These are phyloP conservation scores for Naja naja DNA, from an alignment of 2,113 vertebrate genomes.

Conservation along the genomic window DNA sequence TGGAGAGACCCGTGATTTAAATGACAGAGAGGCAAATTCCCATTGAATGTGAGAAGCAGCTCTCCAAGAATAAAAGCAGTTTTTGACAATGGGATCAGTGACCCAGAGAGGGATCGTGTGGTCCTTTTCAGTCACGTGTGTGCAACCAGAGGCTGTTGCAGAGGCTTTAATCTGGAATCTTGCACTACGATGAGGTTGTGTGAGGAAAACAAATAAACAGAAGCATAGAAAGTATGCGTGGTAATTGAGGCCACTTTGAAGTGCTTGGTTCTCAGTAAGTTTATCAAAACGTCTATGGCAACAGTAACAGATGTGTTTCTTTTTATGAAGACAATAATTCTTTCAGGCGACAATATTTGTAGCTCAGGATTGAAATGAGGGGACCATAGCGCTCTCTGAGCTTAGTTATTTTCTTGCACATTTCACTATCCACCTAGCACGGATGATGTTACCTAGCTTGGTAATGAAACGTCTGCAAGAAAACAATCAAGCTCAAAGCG, in stretches of 20 bases:
- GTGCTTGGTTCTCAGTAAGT: too few species aligned
- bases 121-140: neutral
- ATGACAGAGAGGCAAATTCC: neutral
- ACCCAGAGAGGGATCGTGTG: neutral
- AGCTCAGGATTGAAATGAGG: too few species aligned
- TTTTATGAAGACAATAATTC: too few species aligned
- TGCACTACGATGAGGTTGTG: neutral
- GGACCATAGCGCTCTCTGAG: too few species aligned
- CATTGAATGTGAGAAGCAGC: neutral
- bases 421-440: too few species aligned
- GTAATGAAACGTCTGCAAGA: too few species aligned
- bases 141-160: neutral
- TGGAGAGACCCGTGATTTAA: neutral
- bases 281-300: too few species aligned
- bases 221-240: neutral
- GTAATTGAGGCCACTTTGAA: neutral
- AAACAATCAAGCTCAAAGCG: too few species aligned
- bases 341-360: too few species aligned
- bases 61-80: neutral
- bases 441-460: too few species aligned
- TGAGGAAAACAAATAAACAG: neutral
- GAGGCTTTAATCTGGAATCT: neutral
- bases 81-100: neutral
- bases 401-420: too few species aligned
- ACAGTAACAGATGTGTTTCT: too few species aligned